Base-by-base conservation (phyloP, 92 coral and sea anemone species). In the Micromussa lordhowensis region DNA sequence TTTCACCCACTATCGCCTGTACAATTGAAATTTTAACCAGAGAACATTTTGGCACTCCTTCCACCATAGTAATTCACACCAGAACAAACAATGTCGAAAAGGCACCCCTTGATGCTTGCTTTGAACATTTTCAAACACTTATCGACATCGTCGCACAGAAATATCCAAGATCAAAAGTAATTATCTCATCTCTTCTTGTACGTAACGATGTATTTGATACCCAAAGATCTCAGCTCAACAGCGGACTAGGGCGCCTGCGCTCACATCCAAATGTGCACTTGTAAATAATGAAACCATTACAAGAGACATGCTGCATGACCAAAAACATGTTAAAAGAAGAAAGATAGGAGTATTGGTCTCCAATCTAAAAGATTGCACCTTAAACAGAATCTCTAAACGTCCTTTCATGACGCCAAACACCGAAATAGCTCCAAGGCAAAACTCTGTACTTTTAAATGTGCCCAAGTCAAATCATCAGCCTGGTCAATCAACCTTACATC, bases 281-380 rank as follows among this genome's bases (percentile, higher is more conserved):
- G 18, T 82, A 83, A 89, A 83, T 58, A 90, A 90, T 32, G 90
- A 85, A 48, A 80, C 36, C 17, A 79, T 90, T 1, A 81, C 86
- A 5, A 36, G 34, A 34, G 83, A 79, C 2, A 66, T 69, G 51
- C 24, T 85, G 22, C 38, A 78, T 34, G 76, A 71, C 24, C 4
- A 81, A 90, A 90, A 90, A 30, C 86, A 79, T 58, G 24, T 90
- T 10, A 68, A 81, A n/a, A 79, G 38, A 63, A 73, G 49, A 7
- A 83, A 66, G 24, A 77, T 83, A 17, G 92, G 92, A 8, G 7
- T 75, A 2, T 64, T 84, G 32, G 89, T 90, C 10, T 78, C 92
- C 0, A 85, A 90, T 59, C 30, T 90, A 12, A 90, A 90, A 38
- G 85, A 90, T 30, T 66, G 63, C 1, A 21, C 49, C 36, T 90